Evolutionary conservation across 2,113 vertebrate genomes (phyloP), one percentile per base, ranked within the genome.

Genomic region (Gymnobelideus leadbeateri): DNA sequence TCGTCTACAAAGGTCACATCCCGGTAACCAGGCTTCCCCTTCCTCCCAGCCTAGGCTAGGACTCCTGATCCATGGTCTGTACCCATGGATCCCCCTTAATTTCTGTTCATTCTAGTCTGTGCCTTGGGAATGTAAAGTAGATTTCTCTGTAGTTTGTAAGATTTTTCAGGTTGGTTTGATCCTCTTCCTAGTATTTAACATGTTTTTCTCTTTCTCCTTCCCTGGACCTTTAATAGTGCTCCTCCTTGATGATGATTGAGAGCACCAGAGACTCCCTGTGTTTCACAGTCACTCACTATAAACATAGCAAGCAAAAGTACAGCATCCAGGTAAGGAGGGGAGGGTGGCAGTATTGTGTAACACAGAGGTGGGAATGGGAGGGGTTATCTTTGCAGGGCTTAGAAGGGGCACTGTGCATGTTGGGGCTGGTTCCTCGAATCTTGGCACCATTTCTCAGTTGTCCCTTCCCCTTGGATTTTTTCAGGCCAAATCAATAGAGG

Each of bases 271-370:
- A 99, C 97, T 99, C 99, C 0, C 98, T 99, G 49, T 99, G 99
- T 98, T 99, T 99, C 98, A 99, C 99, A 3, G 98, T 99, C 93
- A 99, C 99, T 1, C 99, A 99, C 98, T 99, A 99, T 98, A 99
- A 99, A 97, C 99, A 99, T 5, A 99, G 98, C 97, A 99, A 99
- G 92, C 99, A 99, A 95, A 99, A 99, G 57, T 99, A 99, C 96
- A 99, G 98, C 52, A 99, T 99, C 94, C 99, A 99, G 99, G 99
- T 99, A 98, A 98, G 98, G 26, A 98, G 98, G 21, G 43, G 12
- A 0, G 0, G 49, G 47, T 3, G 0, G 61, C 16, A 43, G n/a
- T 43, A 5, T 84, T 2, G 98, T 99, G 99, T 4, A 0, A 19
- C 52, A 46, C 46, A 52, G 52, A 11, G 61, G 61, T 28, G 16